Percentiles rank a stretch among this genome's conserved stretches.
phyloP scores from a whole-genome alignment of 2,797 vertebrate genomes.

The Amblyopsis hoosieri region DNA sequence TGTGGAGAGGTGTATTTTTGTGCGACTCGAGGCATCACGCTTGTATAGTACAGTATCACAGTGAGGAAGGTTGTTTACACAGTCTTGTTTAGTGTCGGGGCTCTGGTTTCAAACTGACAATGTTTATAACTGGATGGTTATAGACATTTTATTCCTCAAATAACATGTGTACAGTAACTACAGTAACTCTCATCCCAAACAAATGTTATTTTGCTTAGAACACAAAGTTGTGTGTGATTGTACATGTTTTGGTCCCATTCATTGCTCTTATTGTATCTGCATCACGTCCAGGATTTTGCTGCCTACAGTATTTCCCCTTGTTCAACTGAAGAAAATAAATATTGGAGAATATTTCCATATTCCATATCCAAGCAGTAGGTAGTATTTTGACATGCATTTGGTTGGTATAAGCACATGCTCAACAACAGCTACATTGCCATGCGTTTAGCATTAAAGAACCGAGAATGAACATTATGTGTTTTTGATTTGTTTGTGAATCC shows the following conservation, averaged over 20 bases:
- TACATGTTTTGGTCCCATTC: constrained; percentile 48
- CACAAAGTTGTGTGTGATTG: constrained; percentile 34
- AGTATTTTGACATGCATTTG: constrained; percentile 20
- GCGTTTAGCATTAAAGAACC: constrained; percentile 46
- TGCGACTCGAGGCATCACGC: constrained; percentile 49
- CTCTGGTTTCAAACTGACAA: constrained; percentile 43
- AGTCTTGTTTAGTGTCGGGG: constrained; percentile 51
- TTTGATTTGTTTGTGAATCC: constrained; percentile 63
- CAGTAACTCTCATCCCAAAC: constrained; percentile 25
- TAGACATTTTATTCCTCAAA: constrained; percentile 4
- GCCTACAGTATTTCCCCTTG: constrained; percentile 9
- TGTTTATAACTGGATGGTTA: not conserved
- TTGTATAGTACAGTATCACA: constrained; percentile 43
- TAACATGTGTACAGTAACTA: constrained; percentile 34
- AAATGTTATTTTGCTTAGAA: constrained; percentile 42
- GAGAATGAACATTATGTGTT: constrained; percentile 41
- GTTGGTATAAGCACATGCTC: constrained; percentile 2
- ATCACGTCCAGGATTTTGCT: constrained; percentile 43
- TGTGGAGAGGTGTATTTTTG: constrained; percentile 37
- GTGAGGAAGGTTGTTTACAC: constrained; percentile 58
- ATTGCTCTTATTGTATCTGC: constrained; percentile 58
- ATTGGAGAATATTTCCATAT: not conserved
- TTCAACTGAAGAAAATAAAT: constrained; percentile 25
- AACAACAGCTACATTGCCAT: constrained; percentile 38
- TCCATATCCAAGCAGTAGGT: too few relatives aligned